Evolutionary conservation across 1,140 invertebrate genomes (phyloP), one percentile per base, ranked within the genome.

Genomic region (Magallana angulata): DNA sequence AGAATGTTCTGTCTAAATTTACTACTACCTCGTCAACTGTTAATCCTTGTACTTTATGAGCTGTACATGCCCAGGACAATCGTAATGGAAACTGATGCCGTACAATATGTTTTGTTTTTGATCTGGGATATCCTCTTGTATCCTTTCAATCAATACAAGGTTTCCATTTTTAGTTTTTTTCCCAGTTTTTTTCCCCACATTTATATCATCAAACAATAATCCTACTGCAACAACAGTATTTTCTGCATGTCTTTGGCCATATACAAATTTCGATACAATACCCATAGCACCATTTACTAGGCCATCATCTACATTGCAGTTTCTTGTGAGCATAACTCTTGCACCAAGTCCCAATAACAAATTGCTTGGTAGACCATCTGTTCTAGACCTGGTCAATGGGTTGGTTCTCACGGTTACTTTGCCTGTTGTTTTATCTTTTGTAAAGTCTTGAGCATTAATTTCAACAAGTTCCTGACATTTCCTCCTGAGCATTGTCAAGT

Each of bases 21-120:
- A 87, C 86, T 11, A 84, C 82, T 84, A 62, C 82, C 30, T 76
- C 62, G 18, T 71, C 18, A 14, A 71, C 56, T 7, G 86, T 87
- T 16, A 87, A 14, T 76, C 86, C 82, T 76, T 87, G 86, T 36
- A 87, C 86, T 60, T 87, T 84, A 59, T 87, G 86, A 56, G 81
- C 82, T 71, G 82, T 87, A 84, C 86, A 87, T 84, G 86, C 86
- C 86, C 86, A 87, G 11, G 86, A 18, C 12, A 87, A 57, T 57
- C 71, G n/a, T 56, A 87, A 57, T 7, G 81, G 86, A 58, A 83
- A 87, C 14, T 87, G 86, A 11, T 58, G 62, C 82, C 59, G 64
- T n/a, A 24, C 58, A 59, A 59, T 12, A 7, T 7, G 7, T 59
- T 59, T 57, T 82, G 30, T 7, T 82, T 57, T 57, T n/a, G 7